phyloP scores from a whole-genome alignment of 23 tunicate species.

The Trididemnum clinides region DNA sequence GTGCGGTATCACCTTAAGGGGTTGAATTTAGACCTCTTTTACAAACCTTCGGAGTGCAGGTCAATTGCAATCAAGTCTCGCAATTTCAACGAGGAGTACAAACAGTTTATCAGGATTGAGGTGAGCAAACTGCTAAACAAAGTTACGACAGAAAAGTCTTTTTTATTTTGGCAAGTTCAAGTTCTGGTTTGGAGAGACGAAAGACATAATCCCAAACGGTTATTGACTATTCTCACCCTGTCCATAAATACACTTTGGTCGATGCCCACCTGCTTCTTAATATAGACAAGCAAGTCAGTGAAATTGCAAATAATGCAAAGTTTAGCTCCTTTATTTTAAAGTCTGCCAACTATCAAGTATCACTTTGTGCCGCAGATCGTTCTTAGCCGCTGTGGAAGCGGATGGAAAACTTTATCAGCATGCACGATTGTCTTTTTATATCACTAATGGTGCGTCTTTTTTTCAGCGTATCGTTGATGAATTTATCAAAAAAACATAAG shows the following conservation, averaged over 20 bases:
- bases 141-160: background rate
- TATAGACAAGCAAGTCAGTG: background rate
- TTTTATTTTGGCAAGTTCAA: conserved; percentile 33
- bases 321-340: conserved; percentile 4
- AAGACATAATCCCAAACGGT: conserved; percentile 17
- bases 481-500: too few relatives aligned
- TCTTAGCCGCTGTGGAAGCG: conserved; percentile 18
- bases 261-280: conserved; percentile 12
- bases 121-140: too few relatives aligned
- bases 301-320: background rate
- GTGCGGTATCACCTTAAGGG: too few relatives aligned
- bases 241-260: background rate
- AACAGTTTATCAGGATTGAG: too few relatives aligned
- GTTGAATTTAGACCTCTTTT: too few relatives aligned
- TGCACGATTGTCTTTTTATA: background rate
- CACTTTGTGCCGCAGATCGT: background rate
- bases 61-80: too few relatives aligned
- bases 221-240: background rate
- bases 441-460: background rate
- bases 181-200: background rate
- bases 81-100: too few relatives aligned
- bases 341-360: conserved; percentile 2
- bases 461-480: too few relatives aligned
- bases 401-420: background rate
- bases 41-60: too few relatives aligned